Base-by-base conservation (phyloP, 2,797 vertebrate genomes). In the Gallinago solitaria region DNA sequence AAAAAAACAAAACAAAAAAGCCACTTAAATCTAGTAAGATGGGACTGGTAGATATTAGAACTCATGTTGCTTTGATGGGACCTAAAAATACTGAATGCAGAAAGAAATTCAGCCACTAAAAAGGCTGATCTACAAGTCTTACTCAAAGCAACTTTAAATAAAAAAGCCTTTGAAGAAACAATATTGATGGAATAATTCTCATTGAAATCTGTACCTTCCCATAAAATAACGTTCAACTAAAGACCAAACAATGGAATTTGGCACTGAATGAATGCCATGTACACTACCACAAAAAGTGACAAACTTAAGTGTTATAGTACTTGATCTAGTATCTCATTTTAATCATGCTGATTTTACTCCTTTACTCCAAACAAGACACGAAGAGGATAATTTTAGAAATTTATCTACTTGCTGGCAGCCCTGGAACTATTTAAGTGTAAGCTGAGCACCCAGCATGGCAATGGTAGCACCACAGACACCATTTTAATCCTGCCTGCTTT, bases 11-110 rank as follows among this genome's bases (percentile, higher is more conserved):
- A 97, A 98, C 97, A 98, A 98, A 98, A 98, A 98, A 98, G 97
- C 98, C 98, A 98, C 98, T 98, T 98, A 98, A 98, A 98, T 98
- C 98, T 98, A 98, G 96, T 96, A 98, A 98, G 98, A 98, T 98
- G 98, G 98, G 98, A 98, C 97, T 97, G 94, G 97, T 90, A 97
- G 97, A 97, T 97, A 97, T 96, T 87, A 98, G 95, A 98, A 97
- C 90, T 98, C 83, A 94, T 96, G 97, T 96, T 98, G 97, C 96
- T 98, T 94, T 97, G 97, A 97, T 87, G 97, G 96, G 95, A 92
- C 94, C 96, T 95, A 93, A 95, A 98, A 97, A 85, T 95, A 96
- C 12, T 88, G 84, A 97, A 96, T 80, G 97, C 89, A 97, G 92
- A 97, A 98, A 83, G 96, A 97, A 96, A 85, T 96, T 96, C 96